Conservation (phyloP, 2,113 vertebrate genomes). For the Ellobius talpinus region DNA sequence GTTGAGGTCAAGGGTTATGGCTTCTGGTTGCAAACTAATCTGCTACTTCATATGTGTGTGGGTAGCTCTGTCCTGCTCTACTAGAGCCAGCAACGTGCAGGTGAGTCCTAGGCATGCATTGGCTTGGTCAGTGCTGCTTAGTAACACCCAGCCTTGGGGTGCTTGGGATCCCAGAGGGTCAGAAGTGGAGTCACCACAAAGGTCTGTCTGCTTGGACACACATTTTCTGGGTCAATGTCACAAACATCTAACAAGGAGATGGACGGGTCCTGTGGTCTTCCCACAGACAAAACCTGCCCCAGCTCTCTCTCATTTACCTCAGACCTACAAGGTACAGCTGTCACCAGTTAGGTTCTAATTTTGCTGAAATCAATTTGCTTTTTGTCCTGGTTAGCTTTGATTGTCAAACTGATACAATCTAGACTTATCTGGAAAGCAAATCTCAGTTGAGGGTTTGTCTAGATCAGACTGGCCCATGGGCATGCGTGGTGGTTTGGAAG, state of each 20-base stretch:
- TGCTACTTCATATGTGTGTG: background rate
- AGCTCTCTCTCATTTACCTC: background rate
- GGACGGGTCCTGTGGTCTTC: too few relatives aligned
- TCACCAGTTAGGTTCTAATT: background rate
- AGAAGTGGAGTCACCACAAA: too few relatives aligned
- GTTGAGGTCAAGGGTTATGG: background rate
- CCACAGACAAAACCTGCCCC: fast-evolving
- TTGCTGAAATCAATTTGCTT: background rate
- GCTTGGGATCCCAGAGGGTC: too few relatives aligned
- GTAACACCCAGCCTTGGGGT: too few relatives aligned
- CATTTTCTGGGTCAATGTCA: background rate
- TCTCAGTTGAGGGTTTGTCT: background rate
- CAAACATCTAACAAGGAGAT: background rate
- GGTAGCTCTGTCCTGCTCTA: background rate
- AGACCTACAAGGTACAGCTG: too few relatives aligned
- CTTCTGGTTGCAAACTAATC: background rate
- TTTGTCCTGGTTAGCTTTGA: background rate
- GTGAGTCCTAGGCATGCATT: fast-evolving
- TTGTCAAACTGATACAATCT: background rate
- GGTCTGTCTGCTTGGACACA: background rate
- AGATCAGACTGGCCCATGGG: background rate
- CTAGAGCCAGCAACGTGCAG: background rate
- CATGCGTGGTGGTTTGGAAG: background rate
- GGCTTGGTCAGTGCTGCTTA: background rate
- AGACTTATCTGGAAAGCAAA: background rate